Percentiles rank a stretch among this genome's conserved stretches.
Evolutionary conservation across 2,888 invertebrate genomes (phyloP).

Genomic region (Aleiodes testaceus): DNA sequence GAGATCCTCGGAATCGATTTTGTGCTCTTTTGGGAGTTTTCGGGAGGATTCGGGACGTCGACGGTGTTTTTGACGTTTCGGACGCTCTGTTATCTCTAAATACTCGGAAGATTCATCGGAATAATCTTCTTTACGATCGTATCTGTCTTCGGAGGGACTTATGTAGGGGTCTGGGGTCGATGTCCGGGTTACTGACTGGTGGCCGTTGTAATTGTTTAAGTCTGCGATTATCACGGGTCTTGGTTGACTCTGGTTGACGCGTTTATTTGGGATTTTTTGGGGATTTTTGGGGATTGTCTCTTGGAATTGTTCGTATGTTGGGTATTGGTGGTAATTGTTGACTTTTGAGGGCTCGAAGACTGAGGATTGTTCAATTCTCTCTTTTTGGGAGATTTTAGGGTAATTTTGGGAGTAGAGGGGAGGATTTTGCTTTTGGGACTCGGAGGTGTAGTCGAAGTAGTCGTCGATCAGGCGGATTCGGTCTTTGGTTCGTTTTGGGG

Average conservation of each 20-base stretch:
- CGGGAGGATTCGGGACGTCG: slow-evolving; percentile 60
- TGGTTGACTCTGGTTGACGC: slow-evolving; percentile 43
- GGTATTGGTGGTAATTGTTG: slow-evolving; percentile 54
- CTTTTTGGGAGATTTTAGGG: slow-evolving; percentile 42
- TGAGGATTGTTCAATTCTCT: slow-evolving; percentile 46
- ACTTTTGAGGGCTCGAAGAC: slow-evolving; percentile 57
- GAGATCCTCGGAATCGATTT: slow-evolving; percentile 54
- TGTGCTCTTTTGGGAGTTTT: slow-evolving; percentile 66
- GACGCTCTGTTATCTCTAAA: slow-evolving; percentile 62
- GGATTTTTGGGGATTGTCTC: slow-evolving; percentile 48
- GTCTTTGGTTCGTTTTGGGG: slow-evolving; percentile 47
- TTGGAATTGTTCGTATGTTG: no score
- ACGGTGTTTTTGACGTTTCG: slow-evolving; percentile 60
- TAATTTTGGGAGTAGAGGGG: slow-evolving; percentile 51
- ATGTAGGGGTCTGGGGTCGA: slow-evolving; percentile 45
- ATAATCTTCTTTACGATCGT: slow-evolving; percentile 58
- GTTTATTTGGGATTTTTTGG: slow-evolving; percentile 19
- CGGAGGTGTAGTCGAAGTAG: slow-evolving; percentile 57
- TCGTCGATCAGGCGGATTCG: slow-evolving; percentile 55
- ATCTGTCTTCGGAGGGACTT: slow-evolving; percentile 50
- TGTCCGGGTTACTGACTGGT: slow-evolving; percentile 39
- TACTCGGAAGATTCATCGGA: slow-evolving; percentile 65
- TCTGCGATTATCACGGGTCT: slow-evolving; percentile 63
- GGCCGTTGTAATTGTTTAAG: slow-evolving; percentile 56
- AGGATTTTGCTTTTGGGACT: no score